These are phyloP conservation scores for Cephus pulcher DNA, from an alignment of 2,888 invertebrate species.

Conservation along the genomic window DNA sequence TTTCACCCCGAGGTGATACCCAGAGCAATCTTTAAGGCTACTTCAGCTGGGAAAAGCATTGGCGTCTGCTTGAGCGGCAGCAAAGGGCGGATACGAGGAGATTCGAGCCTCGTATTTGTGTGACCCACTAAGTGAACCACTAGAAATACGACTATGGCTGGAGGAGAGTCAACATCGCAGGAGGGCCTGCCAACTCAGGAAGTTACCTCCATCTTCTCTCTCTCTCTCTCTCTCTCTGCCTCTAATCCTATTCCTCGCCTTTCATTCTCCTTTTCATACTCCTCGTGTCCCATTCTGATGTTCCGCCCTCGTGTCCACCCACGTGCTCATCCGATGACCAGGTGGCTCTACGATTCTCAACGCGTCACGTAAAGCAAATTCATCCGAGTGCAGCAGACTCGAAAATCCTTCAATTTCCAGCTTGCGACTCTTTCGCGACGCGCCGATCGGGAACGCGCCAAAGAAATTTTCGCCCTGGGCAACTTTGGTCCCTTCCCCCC, in stretches of 20 bases:
- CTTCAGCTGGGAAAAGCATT: conserved; percentile 32
- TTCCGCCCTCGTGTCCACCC: not conserved
- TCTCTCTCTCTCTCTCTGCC: not conserved
- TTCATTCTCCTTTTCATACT: not conserved
- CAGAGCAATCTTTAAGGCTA: conserved; percentile 42
- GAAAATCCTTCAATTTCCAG: not conserved
- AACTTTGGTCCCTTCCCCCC: not conserved
- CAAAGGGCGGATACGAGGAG: conserved; percentile 26
- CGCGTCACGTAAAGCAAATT: not conserved
- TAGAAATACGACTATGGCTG: not conserved
- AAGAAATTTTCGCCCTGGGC: not conserved
- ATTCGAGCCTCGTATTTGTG: not conserved
- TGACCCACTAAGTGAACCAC: not conserved
- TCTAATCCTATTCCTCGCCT: not conserved
- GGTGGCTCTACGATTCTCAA: not conserved
- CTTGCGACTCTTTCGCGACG: not conserved
- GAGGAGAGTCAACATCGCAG: not conserved
- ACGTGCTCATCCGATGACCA: not conserved
- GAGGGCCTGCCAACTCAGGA: not conserved
- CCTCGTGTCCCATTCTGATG: not conserved
- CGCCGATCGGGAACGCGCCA: not conserved
- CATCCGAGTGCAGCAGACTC: not conserved
- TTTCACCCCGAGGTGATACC: conserved; percentile 32
- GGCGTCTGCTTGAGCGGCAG: conserved; percentile 33
- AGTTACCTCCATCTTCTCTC: not conserved